Conservation (phyloP, 2,113 vertebrate species). For the Eubucco bourcierii region DNA sequence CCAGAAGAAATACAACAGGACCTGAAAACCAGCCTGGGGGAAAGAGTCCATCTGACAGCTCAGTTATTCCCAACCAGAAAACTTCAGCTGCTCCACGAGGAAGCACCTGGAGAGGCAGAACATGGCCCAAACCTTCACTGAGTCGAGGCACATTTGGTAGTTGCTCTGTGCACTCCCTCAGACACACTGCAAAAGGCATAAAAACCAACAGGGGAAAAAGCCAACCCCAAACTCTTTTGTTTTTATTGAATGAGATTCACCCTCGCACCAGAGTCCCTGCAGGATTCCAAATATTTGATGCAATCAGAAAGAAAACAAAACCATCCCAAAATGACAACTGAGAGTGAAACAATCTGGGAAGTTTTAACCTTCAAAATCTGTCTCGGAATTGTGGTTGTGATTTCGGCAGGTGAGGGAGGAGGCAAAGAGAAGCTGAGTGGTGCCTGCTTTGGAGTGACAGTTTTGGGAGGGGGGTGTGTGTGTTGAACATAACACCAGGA, state of each 20-base stretch:
- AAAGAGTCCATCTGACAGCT: not conserved
- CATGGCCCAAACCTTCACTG: not conserved
- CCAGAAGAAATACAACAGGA: not conserved
- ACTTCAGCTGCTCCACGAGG: not conserved
- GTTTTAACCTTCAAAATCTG: conserved; percentile 55
- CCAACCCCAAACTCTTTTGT: not conserved
- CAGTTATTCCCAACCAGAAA: not conserved
- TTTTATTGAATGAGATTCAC: not conserved
- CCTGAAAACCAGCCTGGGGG: not conserved
- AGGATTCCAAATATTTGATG: conserved; percentile 54
- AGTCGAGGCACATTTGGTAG: not conserved
- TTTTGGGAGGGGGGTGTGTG: not conserved
- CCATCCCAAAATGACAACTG: conserved; percentile 4
- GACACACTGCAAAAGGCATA: accelerated
- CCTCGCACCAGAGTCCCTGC: not conserved
- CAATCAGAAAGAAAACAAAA: conserved; percentile 36
- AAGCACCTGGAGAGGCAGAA: not conserved
- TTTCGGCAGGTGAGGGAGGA: not conserved
- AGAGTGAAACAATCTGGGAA: conserved; percentile 60
- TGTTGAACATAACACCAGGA: not conserved
- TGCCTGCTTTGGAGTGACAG: not conserved
- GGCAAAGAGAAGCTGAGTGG: not conserved
- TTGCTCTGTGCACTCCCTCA: not conserved
- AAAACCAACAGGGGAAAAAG: not conserved
- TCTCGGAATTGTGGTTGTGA: conserved; percentile 17